Evolutionary conservation across 2,797 vertebrate genomes (phyloP).

Genomic region (Podargus strigoides): DNA sequence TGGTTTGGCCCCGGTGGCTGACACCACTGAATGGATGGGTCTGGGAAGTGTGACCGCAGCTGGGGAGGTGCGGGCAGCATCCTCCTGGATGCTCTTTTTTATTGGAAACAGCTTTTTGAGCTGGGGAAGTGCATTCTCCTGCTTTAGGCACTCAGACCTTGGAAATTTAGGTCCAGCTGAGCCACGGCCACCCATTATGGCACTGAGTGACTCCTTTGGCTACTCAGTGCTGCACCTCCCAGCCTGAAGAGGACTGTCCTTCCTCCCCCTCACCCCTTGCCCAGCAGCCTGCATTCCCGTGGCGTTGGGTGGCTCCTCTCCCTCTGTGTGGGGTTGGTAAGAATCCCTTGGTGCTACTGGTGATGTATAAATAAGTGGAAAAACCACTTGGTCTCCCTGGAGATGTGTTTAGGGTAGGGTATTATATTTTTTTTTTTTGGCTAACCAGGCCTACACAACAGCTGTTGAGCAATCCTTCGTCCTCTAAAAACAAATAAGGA

Average conservation of each 20-base stretch:
- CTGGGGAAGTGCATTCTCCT: neutral
- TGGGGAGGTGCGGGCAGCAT: neutral
- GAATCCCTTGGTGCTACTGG: neutral
- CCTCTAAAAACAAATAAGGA: constrained; percentile 57
- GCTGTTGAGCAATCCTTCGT: constrained; percentile 53
- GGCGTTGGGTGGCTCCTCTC: neutral
- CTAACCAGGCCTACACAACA: constrained; percentile 21
- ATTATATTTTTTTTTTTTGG: neutral
- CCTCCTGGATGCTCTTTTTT: neutral
- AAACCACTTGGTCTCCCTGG: constrained; percentile 30
- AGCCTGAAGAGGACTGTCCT: neutral
- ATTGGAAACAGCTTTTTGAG: neutral
- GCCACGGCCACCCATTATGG: neutral
- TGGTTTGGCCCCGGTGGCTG: neutral
- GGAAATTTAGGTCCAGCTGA: neutral
- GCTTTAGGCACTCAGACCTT: neutral
- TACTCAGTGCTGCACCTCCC: neutral
- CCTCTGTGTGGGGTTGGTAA: neutral
- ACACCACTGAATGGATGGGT: fast-evolving
- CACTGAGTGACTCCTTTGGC: neutral
- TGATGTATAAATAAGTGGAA: neutral
- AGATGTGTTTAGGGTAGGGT: constrained; percentile 19
- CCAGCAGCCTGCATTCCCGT: fast-evolving
- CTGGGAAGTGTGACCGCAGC: neutral
- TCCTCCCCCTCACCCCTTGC: neutral